Base-by-base conservation (phyloP, 2,888 invertebrate species). In the Boloria euphrosyne region DNA sequence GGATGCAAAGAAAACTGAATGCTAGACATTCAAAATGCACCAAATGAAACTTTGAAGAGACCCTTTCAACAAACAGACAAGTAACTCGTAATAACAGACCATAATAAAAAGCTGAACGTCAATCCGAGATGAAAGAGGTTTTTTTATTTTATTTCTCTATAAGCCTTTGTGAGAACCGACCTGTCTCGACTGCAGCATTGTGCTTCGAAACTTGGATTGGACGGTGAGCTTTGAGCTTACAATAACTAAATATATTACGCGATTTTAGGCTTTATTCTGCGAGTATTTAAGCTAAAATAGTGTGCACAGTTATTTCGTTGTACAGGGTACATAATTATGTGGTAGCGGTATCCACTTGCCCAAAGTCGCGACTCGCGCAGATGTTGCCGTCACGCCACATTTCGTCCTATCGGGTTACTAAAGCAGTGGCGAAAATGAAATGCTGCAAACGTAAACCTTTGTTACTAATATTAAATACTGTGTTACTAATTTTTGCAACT, bases 111-210 rank as follows among this genome's bases (percentile, higher is more conserved):
- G 71, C 70, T 76, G 75, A 74, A 77, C 78, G 81, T 81, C 80
- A 80, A 76, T 80, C 75, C 74, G 74, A 80, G 75, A 78, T 81
- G 80, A 80, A 80, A 80, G 75, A 73, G 71, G 38, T 60, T 72
- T 64, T 76, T 76, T 73, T 78, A 78, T 75, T 72, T 70, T 75
- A 74, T 73, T 78, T 73, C 74, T 74, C 75, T 73, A 75, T 69
- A 74, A 69, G 72, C 74, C 71, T 73, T 75, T 76, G 71, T 71
- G 68, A 61, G 71, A 38, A 60, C 70, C 70, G 71, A 71, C 70
- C 71, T 71, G 71, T 71, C 70, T 69, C 71, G 69, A 68, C 69
- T 69, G 72, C 62, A 63, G 69, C 66, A 68, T 71, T 72, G 72
- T 72, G 71, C 69, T 61, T 65, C 38, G 62, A 55, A 53, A 55